These are phyloP conservation scores for Channa argus DNA, from an alignment of 2,113 vertebrate genomes.

Conservation along the genomic window DNA sequence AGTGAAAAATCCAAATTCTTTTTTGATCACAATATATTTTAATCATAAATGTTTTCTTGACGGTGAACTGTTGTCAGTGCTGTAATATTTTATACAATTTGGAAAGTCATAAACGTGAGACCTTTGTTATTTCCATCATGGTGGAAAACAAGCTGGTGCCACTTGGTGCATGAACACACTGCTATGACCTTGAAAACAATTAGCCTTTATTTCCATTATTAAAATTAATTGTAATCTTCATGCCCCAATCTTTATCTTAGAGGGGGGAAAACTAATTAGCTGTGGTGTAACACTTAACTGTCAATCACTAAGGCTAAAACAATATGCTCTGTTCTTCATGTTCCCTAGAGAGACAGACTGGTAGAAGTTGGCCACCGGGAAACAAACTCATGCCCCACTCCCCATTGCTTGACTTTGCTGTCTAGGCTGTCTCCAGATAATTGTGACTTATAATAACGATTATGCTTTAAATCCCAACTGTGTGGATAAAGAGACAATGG, in stretches of 20 bases:
- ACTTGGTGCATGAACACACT: constrained; percentile 16
- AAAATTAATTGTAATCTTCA: constrained; percentile 71
- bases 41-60: too few species aligned
- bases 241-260: constrained; percentile 70
- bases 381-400: constrained; percentile 32
- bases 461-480: constrained; percentile 18
- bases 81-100: background rate
- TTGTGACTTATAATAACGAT: constrained; percentile 40
- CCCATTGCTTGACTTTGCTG: constrained; percentile 24
- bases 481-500: constrained; percentile 24
- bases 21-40: too few species aligned
- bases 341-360: constrained; percentile 47
- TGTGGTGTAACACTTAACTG: constrained; percentile 64
- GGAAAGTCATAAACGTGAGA: constrained; percentile 19
- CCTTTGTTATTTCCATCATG: background rate
- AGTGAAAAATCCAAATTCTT: too few species aligned
- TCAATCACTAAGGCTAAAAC: constrained; percentile 71
- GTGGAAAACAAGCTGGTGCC: constrained; percentile 34
- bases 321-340: constrained; percentile 49
- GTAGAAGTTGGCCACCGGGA: constrained; percentile 43
- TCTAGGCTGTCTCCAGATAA: constrained; percentile 17
- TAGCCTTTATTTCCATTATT: constrained; percentile 63
- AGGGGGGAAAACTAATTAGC: constrained; percentile 74
- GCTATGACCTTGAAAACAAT: constrained; percentile 78
- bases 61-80: too few species aligned